A percentile compares a stretch with the other conserved stretches of the same genome.
phyloP scores from a whole-genome alignment of 2,888 invertebrate genomes.

The Apamea monoglypha region DNA sequence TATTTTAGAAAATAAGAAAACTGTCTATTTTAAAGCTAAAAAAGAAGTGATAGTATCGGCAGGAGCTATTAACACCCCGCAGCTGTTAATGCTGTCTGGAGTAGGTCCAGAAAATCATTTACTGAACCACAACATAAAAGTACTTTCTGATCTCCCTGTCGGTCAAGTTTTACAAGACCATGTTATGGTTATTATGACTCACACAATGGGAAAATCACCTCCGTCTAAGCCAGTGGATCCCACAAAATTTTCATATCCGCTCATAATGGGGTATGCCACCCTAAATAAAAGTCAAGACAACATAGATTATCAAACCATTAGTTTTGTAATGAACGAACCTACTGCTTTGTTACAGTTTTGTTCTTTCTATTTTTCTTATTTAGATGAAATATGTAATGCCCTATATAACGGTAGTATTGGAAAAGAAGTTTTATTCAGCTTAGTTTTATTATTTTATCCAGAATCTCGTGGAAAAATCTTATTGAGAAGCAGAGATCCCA shows the following conservation, averaged over 20 bases:
- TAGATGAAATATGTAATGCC: constrained; percentile 66
- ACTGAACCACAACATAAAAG: constrained; percentile 72
- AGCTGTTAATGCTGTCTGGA: constrained; percentile 87
- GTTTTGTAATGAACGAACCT: constrained; percentile 58
- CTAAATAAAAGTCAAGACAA: constrained; percentile 88
- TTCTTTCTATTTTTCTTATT: constrained; percentile 58
- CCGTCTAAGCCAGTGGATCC: constrained; percentile 75
- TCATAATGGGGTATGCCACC: constrained; percentile 83
- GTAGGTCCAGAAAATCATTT: constrained; percentile 83
- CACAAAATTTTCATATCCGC: constrained; percentile 70
- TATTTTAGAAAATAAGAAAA: constrained; percentile 67
- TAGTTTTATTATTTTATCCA: constrained; percentile 77
- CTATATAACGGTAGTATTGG: constrained; percentile 57
- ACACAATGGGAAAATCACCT: constrained; percentile 59
- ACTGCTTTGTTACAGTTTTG: constrained; percentile 51
- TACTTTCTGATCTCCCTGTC: constrained; percentile 82
- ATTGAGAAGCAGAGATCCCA: constrained; percentile 88
- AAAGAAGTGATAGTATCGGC: constrained; percentile 87
- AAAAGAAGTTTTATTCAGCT: constrained; percentile 55
- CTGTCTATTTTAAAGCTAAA: constrained; percentile 70
- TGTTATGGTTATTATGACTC: constrained; percentile 70
- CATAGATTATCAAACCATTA: constrained; percentile 77
- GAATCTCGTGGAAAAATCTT: constrained; percentile 88
- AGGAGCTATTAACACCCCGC: constrained; percentile 85
- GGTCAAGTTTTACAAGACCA: constrained; percentile 87